Evolutionary conservation across 2,797 vertebrate species (phyloP).

Genomic region (Pitangus sulphuratus): DNA sequence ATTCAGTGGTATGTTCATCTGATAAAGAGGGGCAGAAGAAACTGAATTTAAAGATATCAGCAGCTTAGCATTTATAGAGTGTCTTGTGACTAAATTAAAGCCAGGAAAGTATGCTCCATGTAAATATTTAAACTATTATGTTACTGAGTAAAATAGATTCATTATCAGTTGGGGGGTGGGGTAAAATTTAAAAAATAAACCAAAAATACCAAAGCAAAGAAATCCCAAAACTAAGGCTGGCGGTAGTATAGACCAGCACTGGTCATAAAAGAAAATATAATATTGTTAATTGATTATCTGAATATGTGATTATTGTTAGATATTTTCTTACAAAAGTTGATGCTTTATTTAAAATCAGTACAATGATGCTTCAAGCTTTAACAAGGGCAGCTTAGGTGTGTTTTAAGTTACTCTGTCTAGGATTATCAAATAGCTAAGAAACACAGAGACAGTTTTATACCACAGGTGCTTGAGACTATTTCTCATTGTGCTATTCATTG

Average conservation of each 20-base stretch:
- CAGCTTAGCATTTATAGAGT: background rate
- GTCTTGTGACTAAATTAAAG: background rate
- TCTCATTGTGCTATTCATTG: background rate
- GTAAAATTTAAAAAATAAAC: background rate
- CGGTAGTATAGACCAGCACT: background rate
- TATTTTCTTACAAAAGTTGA: background rate
- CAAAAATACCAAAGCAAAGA: background rate
- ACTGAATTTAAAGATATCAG: background rate
- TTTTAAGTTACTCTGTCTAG: background rate
- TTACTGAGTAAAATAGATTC: background rate
- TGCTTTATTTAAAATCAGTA: background rate
- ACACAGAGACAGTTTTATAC: background rate
- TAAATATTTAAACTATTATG: background rate
- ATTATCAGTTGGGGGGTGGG: background rate
- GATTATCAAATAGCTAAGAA: background rate
- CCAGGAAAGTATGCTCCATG: background rate
- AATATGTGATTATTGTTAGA: rapidly evolving
- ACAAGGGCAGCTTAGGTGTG: background rate
- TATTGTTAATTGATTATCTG: background rate
- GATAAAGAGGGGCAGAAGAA: background rate
- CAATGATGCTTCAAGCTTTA: background rate
- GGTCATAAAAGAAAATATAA: background rate
- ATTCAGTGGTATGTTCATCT: background rate
- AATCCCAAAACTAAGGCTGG: rapidly evolving
- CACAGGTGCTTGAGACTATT: background rate